A percentile compares a stretch with the other conserved stretches of the same genome.
Conservation (phyloP, 1,140 invertebrate genomes). For the Bradysia coprophila region DNA sequence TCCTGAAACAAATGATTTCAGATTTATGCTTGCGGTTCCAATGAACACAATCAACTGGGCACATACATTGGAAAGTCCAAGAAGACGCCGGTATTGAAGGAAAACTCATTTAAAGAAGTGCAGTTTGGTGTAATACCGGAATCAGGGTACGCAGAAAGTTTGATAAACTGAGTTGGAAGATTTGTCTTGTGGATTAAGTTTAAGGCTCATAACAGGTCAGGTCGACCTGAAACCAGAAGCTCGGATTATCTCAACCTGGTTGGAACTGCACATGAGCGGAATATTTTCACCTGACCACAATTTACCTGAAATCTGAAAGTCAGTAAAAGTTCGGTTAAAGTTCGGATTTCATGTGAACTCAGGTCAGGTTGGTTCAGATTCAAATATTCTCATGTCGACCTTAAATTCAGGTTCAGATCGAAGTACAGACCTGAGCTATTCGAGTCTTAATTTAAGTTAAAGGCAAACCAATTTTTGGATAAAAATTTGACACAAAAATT, state of each 20-base stretch:
- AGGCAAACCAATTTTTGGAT: not conserved
- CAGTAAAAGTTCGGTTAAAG: slow-evolving; percentile 5
- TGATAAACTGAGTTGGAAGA: not conserved
- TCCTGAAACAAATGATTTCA: not conserved
- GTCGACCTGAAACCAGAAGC: not conserved
- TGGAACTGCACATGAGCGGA: too few species aligned
- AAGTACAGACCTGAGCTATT: too few species aligned
- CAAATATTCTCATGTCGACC: slow-evolving; percentile 14
- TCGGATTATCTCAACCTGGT: not conserved
- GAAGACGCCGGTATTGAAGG: slow-evolving; percentile 27
- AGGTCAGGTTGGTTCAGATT: slow-evolving; percentile 9
- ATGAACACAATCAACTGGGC: slow-evolving; percentile 43
- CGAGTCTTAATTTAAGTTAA: not conserved
- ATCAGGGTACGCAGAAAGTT: not conserved
- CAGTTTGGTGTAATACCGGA: not conserved
- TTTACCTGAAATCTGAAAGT: too few species aligned
- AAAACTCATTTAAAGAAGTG: slow-evolving; percentile 16
- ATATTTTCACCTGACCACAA: too few species aligned
- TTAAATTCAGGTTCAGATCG: not conserved
- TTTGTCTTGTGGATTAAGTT: not conserved
- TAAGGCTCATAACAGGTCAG: not conserved
- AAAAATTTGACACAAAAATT: too few species aligned
- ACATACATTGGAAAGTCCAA: slow-evolving; percentile 28
- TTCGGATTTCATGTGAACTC: slow-evolving; percentile 19
- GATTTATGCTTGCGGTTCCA: slow-evolving; percentile 42